phyloP scores from a whole-genome alignment of 1,140 invertebrate genomes.

The Scaptomyza graminum region DNA sequence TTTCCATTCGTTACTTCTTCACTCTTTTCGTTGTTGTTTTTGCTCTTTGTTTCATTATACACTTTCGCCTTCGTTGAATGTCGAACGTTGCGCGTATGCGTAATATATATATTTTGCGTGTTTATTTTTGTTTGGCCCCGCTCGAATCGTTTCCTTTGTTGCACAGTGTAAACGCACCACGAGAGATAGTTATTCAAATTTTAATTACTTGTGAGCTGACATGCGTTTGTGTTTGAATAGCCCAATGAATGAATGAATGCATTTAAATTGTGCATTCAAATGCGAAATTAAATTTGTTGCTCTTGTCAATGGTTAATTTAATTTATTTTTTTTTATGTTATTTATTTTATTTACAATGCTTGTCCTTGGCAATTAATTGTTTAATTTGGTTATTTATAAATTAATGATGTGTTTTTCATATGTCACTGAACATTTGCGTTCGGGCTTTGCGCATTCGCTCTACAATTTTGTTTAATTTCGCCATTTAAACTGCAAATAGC shows the following conservation, averaged over 20 bases:
- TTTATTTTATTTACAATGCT: constrained; percentile 17
- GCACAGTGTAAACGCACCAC: constrained; percentile 8
- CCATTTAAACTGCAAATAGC: constrained; percentile 61
- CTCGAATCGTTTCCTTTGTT: constrained; percentile 48
- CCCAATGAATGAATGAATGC: constrained; percentile 47
- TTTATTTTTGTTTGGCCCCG: constrained; percentile 11
- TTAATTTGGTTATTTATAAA: constrained; percentile 81
- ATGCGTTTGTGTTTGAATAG: constrained; percentile 34
- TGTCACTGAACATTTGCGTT: constrained; percentile 70
- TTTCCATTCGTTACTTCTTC: constrained; percentile 32
- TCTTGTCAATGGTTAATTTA: constrained; percentile 44
- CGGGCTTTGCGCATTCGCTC: too few species aligned
- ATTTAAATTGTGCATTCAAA: constrained; percentile 70
- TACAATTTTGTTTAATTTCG: constrained; percentile 26
- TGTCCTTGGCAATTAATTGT: constrained; percentile 79
- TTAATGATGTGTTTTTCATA: constrained; percentile 81
- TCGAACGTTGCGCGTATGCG: constrained; percentile 36
- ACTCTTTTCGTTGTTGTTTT: constrained; percentile 21
- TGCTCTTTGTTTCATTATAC: constrained; percentile 9
- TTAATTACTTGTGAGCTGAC: constrained; percentile 72
- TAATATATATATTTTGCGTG: constrained; percentile 26
- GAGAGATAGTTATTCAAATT: constrained; percentile 78
- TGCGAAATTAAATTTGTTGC: constrained; percentile 76
- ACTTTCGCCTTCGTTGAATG: constrained; percentile 51
- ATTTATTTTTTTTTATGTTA: constrained; percentile 7